Evolutionary conservation across 2,113 vertebrate genomes (phyloP), one percentile per base, ranked within the genome.

Genomic region (Nothobranchius furzeri): DNA sequence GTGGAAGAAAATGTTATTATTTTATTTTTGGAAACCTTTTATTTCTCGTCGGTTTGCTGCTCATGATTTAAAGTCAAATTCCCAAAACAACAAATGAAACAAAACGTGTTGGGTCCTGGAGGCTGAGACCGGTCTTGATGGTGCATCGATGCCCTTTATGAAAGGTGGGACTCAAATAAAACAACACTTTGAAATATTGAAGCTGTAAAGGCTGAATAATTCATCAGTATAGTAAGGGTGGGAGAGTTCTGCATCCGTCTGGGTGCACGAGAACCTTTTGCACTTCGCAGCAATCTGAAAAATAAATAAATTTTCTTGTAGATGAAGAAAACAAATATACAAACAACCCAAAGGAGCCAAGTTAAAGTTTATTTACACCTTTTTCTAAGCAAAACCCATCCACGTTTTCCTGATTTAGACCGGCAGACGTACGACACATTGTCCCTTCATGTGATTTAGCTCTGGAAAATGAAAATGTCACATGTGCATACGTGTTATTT

Each of bases 111-210:
- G 3, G 4, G 30, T 30, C 30, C 30, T 30, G 30, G 30, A 30
- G 30, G 30, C 30, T 37, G 4, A 37, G 7, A 37, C 4, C 36
- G 7, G 4, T 37, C 7, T 37, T 6, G 36, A 6, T 8, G 47
- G 14, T 48, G 47, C 47, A 48, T n/a, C 15, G 46, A 48, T 11
- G 2, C 15, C 1, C 47, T 48, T 14, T 8, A n/a, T 50, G 48
- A 20, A 7, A 50, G 48, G 17, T 6, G n/a, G 15, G 47, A 48
- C 14, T 48, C 47, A 48, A 10, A 50, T 4, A 47, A 9, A 50
- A 49, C 46, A 48, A 49, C 48, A 50, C n/a, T 50, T 50, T 50
- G 2, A 50, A 50, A 50, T 50, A 50, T 50, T 50, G 20, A 50
- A 5, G n/a, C 48, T 50, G 48, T n/a, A 20, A 20, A 50, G 48